phyloP scores from a whole-genome alignment of 2,888 invertebrate genomes.

The Tanytarsus gracilentus region DNA sequence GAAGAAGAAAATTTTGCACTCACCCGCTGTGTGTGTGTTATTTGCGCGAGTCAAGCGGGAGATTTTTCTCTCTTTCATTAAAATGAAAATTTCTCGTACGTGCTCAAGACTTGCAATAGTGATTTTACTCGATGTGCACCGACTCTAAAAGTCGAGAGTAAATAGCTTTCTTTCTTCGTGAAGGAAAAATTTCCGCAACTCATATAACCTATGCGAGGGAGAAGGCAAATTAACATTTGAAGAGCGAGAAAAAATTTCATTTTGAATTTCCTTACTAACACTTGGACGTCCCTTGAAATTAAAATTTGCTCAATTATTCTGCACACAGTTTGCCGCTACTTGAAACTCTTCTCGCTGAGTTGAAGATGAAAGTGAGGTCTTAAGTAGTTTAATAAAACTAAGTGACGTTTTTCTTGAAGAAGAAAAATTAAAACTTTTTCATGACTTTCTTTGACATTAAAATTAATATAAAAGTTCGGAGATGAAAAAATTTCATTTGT shows the following conservation, averaged over 20 bases:
- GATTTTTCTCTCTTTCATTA: not conserved
- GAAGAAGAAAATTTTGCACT: too few relatives aligned
- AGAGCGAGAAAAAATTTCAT: not conserved
- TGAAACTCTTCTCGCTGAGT: not conserved
- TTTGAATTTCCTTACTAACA: not conserved
- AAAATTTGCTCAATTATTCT: not conserved
- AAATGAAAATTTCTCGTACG: not conserved
- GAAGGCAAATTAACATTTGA: not conserved
- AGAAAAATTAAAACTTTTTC: too few relatives aligned
- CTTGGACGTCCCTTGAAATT: not conserved
- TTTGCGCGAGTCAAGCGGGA: not conserved
- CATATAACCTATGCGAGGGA: too few relatives aligned
- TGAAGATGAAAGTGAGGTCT: not conserved
- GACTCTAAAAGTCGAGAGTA: not conserved
- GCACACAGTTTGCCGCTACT: not conserved
- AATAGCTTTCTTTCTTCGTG: not conserved
- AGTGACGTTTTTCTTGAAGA: not conserved
- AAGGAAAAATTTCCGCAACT: not conserved
- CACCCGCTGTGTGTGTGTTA: too few relatives aligned
- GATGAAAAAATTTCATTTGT: too few relatives aligned
- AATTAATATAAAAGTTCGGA: too few relatives aligned
- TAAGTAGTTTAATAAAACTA: not conserved
- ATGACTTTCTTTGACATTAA: too few relatives aligned
- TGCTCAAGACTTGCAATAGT: not conserved
- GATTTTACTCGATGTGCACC: not conserved